These are phyloP conservation scores for Nothoprocta pentlandii DNA, from an alignment of 2,113 vertebrate species.

Conservation along the genomic window DNA sequence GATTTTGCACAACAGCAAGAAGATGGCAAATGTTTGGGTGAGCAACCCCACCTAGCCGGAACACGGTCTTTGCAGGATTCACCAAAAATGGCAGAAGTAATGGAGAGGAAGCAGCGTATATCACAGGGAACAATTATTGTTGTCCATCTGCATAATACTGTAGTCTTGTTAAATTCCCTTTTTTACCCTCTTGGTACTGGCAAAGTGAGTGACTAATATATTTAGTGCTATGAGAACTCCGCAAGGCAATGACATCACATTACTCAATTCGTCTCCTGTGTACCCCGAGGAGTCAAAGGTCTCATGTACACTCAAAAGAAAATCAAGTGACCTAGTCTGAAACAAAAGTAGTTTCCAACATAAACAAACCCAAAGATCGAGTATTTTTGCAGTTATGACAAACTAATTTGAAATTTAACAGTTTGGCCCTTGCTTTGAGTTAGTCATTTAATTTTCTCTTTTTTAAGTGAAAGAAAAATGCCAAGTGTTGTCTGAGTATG, in stretches of 20 bases:
- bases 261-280: slow-evolving; percentile 75
- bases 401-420: slow-evolving; percentile 64
- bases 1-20: neutral
- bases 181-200: slow-evolving; percentile 50
- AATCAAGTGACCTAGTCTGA: slow-evolving; percentile 73
- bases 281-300: slow-evolving; percentile 75
- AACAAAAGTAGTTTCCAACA: slow-evolving; percentile 72
- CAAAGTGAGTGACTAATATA: slow-evolving; percentile 67
- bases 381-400: slow-evolving; percentile 66
- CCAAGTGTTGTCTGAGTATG: slow-evolving; percentile 30
- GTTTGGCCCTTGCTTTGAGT: slow-evolving; percentile 64
- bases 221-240: slow-evolving; percentile 75
- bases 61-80: neutral
- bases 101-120: neutral
- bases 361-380: slow-evolving; percentile 70
- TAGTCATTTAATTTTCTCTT: slow-evolving; percentile 37
- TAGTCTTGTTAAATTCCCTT: slow-evolving; percentile 37
- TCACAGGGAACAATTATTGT: slow-evolving; percentile 47
- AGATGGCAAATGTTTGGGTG: neutral
- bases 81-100: neutral
- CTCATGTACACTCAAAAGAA: slow-evolving; percentile 67
- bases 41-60: slow-evolving; percentile 23
- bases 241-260: slow-evolving; percentile 76
- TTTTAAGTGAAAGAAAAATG: slow-evolving; percentile 18
- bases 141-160: slow-evolving; percentile 33